Conservation (phyloP, 2,888 invertebrate species). For the Lasioglossum calceatum region DNA sequence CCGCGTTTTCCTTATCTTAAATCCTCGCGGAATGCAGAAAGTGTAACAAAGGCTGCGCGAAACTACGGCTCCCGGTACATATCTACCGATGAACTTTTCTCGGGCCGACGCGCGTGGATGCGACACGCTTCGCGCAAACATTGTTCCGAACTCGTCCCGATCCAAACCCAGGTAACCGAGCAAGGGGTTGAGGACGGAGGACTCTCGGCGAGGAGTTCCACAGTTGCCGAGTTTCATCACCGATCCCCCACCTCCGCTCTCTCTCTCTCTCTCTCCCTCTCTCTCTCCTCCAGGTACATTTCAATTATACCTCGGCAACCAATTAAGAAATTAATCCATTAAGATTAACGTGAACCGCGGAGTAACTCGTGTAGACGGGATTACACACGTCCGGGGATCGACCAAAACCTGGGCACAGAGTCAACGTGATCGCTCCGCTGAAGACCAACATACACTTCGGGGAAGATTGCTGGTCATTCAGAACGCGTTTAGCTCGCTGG, state of each 20-base stretch:
- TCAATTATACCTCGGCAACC: conserved; percentile 75
- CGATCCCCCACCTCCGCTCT: background rate
- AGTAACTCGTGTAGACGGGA: conserved; percentile 23
- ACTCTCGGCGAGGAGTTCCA: background rate
- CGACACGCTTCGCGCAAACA: conserved; percentile 54
- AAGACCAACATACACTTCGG: conserved; percentile 23
- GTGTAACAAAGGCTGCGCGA: conserved; percentile 44
- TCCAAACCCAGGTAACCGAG: conserved; percentile 11
- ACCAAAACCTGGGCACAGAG: background rate
- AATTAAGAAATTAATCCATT: conserved; percentile 83
- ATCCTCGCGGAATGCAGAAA: conserved; percentile 46
- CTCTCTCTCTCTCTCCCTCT: background rate
- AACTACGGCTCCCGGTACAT: conserved; percentile 30
- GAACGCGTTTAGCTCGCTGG: conserved; percentile 47
- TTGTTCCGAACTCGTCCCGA: conserved; percentile 53
- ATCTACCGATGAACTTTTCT: conserved; percentile 57
- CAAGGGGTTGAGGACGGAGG: background rate
- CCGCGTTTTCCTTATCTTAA: conserved; percentile 41
- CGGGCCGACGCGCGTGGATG: background rate
- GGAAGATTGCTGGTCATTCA: conserved; percentile 42
- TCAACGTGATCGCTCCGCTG: conserved; percentile 1
- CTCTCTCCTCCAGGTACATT: conserved; percentile 16
- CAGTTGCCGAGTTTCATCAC: background rate
- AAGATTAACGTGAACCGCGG: conserved; percentile 70
- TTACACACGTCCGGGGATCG: conserved; percentile 4